phyloP scores from a whole-genome alignment of 2,113 vertebrate species.

The Lipotes vexillifer region DNA sequence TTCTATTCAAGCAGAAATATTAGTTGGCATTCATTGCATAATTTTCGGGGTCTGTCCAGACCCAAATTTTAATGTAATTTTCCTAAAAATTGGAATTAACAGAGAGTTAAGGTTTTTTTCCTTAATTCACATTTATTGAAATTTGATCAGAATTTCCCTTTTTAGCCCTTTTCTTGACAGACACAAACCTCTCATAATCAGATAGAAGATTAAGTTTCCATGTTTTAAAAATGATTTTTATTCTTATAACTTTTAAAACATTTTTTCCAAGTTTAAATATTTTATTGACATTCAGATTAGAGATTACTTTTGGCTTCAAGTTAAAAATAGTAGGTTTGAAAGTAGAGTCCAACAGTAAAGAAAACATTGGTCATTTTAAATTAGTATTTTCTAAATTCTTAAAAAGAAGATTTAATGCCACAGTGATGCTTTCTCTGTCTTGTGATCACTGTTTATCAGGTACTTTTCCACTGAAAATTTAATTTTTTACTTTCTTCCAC shows the following conservation, averaged over 20 bases:
- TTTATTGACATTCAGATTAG: background rate
- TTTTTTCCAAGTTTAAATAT: background rate
- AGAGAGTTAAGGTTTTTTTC: background rate
- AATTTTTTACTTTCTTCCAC: background rate
- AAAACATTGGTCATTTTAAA: background rate
- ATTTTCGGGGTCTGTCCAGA: background rate
- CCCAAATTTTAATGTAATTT: background rate
- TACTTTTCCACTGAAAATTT: background rate
- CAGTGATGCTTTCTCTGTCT: background rate
- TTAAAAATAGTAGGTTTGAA: background rate
- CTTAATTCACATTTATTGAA: background rate
- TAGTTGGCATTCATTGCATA: background rate
- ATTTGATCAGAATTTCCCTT: background rate
- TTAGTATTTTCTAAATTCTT: background rate
- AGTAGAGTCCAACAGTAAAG: background rate
- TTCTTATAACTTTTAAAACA: background rate
- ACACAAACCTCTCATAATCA: background rate
- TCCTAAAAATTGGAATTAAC: background rate
- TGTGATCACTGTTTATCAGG: background rate
- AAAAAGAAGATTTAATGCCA: background rate
- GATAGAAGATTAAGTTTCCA: background rate
- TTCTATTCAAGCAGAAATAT: background rate
- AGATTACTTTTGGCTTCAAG: background rate
- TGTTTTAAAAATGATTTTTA: constrained; percentile 3
- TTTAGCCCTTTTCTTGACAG: background rate